These are phyloP conservation scores for Percopsis omiscomaycus DNA, from an alignment of 2,797 vertebrate species.

Conservation along the genomic window DNA sequence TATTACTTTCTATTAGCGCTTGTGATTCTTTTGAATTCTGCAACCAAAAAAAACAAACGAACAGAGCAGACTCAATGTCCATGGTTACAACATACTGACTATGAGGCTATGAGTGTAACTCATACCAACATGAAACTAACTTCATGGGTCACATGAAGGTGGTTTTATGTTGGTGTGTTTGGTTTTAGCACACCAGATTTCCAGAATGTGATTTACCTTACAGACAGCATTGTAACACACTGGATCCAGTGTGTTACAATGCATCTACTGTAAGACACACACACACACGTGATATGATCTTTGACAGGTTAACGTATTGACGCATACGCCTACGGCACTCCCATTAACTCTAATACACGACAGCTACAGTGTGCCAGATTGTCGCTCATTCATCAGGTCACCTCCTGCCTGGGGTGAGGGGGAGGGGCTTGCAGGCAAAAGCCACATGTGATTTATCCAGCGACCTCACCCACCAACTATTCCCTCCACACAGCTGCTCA, in stretches of 20 bases:
- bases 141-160: slow-evolving; percentile 25
- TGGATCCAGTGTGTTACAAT: slow-evolving; percentile 4
- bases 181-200: too few species aligned
- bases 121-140: slow-evolving; percentile 24
- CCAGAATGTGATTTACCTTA: too few species aligned
- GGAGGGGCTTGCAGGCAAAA: slow-evolving; percentile 60
- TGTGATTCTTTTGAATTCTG: neutral
- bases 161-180: too few species aligned
- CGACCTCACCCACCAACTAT: slow-evolving; percentile 75
- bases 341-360: slow-evolving; percentile 57
- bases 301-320: slow-evolving; percentile 50
- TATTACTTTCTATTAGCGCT: neutral
- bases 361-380: slow-evolving; percentile 32
- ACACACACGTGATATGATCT: slow-evolving; percentile 29
- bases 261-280: neutral
- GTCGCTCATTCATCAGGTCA: slow-evolving; percentile 63
- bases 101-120: slow-evolving; percentile 24
- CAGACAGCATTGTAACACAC: slow-evolving; percentile 27
- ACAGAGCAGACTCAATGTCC: neutral
- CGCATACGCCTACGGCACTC: slow-evolving; percentile 39
- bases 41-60: neutral
- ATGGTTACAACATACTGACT: slow-evolving; percentile 5
- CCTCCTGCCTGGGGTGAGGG: slow-evolving; percentile 63
- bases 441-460: slow-evolving; percentile 75
- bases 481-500: slow-evolving; percentile 75